phyloP scores from a whole-genome alignment of 2,113 vertebrate species.

The Melanerpes formicivorus region DNA sequence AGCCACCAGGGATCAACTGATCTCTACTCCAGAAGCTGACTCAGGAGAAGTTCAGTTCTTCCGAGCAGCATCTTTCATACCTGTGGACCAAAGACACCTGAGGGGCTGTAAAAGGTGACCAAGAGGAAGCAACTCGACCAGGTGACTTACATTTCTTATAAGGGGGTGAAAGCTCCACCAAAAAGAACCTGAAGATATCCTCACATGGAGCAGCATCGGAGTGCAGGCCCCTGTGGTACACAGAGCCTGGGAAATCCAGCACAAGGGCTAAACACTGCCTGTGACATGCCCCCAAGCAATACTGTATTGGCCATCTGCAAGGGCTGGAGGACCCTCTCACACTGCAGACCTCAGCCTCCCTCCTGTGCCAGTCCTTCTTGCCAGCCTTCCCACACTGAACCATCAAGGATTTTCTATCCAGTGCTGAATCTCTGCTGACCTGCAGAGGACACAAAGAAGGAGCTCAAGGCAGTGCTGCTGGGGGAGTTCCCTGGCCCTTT shows the following conservation, averaged over 20 bases:
- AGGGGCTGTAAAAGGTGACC: background rate
- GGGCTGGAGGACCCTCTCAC: background rate
- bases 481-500: background rate
- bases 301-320: fast-evolving
- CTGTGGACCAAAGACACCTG: background rate
- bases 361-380: background rate
- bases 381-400: background rate
- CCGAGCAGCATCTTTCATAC: background rate
- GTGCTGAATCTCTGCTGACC: background rate
- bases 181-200: background rate
- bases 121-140: no score
- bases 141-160: background rate
- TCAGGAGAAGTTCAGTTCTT: background rate
- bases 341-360: background rate
- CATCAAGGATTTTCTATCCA: background rate
- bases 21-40: background rate
- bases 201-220: fast-evolving
- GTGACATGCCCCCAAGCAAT: fast-evolving
- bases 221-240: background rate
- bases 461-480: background rate
- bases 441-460: background rate
- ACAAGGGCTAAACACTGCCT: background rate
- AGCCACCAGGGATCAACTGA: background rate
- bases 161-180: background rate
- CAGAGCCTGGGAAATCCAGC: background rate